phyloP scores from a whole-genome alignment of 2,113 vertebrate genomes.

The Balaeniceps rex region DNA sequence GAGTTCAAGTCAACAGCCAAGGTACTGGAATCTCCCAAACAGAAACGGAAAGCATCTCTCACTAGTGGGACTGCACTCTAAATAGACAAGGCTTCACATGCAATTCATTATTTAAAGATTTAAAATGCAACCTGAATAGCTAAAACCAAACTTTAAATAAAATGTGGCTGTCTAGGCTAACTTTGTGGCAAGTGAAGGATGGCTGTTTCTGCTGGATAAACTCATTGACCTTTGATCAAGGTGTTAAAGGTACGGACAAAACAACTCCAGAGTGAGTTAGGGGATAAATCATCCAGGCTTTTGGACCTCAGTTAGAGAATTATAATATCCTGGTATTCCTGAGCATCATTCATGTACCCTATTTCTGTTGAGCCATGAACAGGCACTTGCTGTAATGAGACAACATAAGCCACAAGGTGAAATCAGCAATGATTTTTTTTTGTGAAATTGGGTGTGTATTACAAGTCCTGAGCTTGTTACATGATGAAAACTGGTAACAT shows the following conservation, averaged over 20 bases:
- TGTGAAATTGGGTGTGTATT: background rate
- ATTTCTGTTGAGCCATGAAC: background rate
- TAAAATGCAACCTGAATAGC: background rate
- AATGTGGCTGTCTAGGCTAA: background rate
- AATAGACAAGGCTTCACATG: fast-evolving
- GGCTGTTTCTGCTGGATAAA: background rate
- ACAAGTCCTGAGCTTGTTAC: background rate
- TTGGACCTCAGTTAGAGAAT: background rate
- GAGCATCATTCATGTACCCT: background rate
- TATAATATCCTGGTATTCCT: background rate
- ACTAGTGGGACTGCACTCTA: background rate
- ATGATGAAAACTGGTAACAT: background rate
- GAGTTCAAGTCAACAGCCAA: background rate
- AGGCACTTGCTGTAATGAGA: background rate
- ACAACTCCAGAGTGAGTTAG: background rate
- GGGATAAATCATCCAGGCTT: background rate
- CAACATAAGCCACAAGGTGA: background rate
- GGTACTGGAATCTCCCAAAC: background rate
- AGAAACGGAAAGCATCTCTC: background rate
- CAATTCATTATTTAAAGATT: background rate
- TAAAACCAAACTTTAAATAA: background rate
- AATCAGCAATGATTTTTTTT: background rate
- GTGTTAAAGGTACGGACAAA: background rate
- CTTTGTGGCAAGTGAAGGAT: background rate
- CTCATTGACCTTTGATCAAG: background rate